Percentiles rank a stretch among this genome's conserved stretches.
Evolutionary conservation across 2,797 vertebrate genomes (phyloP).

Genomic region (Liparis tanakae): DNA sequence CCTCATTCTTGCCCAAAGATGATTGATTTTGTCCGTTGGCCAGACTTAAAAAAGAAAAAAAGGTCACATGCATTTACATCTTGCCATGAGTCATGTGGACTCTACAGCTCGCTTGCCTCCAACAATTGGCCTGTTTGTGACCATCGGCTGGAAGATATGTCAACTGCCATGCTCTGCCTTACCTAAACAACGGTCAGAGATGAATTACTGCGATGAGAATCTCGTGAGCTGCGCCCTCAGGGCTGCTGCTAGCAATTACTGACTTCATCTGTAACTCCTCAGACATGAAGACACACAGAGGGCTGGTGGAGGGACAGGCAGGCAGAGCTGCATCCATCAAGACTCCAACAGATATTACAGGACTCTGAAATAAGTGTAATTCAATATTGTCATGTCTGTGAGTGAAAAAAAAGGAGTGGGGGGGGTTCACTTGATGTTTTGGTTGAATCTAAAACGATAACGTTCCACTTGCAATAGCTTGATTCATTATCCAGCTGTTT

Average conservation of each 20-base stretch:
- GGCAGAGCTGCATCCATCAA: conserved; percentile 25
- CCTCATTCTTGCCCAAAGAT: neutral
- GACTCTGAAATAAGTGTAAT: conserved; percentile 3
- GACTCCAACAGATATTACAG: neutral
- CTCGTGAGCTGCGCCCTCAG: conserved; percentile 55
- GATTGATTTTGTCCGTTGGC: conserved; percentile 5
- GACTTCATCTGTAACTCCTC: conserved; percentile 44
- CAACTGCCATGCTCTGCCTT: conserved; percentile 11
- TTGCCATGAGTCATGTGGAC: conserved; percentile 16
- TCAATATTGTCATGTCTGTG: neutral
- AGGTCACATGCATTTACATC: conserved; percentile 28
- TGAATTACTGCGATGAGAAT: conserved; percentile 53
- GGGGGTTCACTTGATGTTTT: neutral
- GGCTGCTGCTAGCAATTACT: conserved; percentile 51
- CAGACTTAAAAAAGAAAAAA: conserved; percentile 20
- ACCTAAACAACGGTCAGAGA: conserved; percentile 39
- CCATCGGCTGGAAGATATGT: conserved; percentile 13
- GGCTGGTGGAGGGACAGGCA: neutral
- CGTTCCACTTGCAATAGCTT: neutral
- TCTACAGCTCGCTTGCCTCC: conserved; percentile 2
- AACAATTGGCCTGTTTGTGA: conserved; percentile 39
- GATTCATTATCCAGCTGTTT: neutral
- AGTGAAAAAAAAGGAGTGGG: neutral
- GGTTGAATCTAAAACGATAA: neutral
- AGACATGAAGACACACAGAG: conserved; percentile 7